Conservation (phyloP, 2,113 vertebrate species). For the Gila orcuttii region DNA sequence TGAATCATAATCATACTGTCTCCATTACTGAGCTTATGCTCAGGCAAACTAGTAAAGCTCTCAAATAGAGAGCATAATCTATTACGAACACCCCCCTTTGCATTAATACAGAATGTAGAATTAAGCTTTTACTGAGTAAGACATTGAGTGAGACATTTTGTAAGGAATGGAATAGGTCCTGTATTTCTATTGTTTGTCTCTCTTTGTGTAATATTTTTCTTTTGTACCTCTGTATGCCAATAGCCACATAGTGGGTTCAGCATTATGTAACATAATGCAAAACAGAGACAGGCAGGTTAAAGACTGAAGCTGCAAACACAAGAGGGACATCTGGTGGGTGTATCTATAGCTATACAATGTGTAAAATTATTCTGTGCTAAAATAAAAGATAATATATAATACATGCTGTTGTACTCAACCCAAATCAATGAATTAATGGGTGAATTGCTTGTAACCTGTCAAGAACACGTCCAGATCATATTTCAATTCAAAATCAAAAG, state of each 20-base stretch:
- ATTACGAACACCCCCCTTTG: not conserved
- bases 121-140: not conserved
- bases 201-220: not conserved
- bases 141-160: not conserved
- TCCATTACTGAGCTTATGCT: not conserved
- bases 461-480: not conserved
- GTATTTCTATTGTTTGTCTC: not conserved
- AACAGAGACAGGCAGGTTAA: not conserved
- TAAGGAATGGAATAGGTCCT: not conserved
- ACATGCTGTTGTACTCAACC: not conserved
- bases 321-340: conserved; percentile 44
- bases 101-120: not conserved
- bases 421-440: not conserved
- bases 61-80: not conserved
- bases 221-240: not conserved
- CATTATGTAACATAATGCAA: not conserved
- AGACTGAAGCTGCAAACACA: not conserved
- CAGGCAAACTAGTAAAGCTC: not conserved
- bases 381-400: not conserved
- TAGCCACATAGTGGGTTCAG: not conserved
- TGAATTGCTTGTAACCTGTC: not conserved
- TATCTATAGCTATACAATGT: not conserved
- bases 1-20: not conserved
- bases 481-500: not conserved
- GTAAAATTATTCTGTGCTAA: not conserved